Percentiles rank a stretch among this genome's conserved stretches.
These are phyloP conservation scores for Spheniscus humboldti DNA, from an alignment of 2,797 vertebrate genomes.

Conservation along the genomic window DNA sequence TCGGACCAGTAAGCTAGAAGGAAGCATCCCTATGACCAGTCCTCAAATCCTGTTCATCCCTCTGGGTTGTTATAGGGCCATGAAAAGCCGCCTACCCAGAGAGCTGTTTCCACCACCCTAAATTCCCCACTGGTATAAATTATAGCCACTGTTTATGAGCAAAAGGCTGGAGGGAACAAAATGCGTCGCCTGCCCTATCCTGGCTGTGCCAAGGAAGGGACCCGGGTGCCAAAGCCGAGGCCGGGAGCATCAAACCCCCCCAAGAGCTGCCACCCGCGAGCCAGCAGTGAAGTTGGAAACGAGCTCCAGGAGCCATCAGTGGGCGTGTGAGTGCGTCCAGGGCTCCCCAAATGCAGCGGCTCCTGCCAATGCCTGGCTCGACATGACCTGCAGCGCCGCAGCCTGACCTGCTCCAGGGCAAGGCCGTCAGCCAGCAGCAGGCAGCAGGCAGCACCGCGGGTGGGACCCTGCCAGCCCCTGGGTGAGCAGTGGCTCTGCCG, in stretches of 20 bases:
- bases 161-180: not conserved
- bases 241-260: not conserved
- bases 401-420: not conserved
- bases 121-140: not conserved
- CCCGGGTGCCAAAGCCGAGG: not conserved
- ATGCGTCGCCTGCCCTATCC: not conserved
- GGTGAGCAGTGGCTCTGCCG: not conserved
- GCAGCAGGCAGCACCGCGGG: not conserved
- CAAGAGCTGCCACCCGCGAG: not conserved
- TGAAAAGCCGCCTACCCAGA: not conserved
- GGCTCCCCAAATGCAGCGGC: not conserved
- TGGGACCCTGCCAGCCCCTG: not conserved
- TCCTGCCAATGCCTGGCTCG: not conserved
- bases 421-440: not conserved
- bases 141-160: not conserved
- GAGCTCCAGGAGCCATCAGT: not conserved
- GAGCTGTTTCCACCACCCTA: no score
- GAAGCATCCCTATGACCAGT: not conserved
- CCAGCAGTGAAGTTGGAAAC: not conserved
- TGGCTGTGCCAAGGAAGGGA: not conserved
- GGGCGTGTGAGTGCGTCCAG: accelerated
- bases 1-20: not conserved
- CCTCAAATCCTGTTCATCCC: not conserved
- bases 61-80: not conserved
- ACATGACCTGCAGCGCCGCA: accelerated